Base-by-base conservation (phyloP, 2,888 invertebrate species). In the Stenoptilia bipunctidactyla region DNA sequence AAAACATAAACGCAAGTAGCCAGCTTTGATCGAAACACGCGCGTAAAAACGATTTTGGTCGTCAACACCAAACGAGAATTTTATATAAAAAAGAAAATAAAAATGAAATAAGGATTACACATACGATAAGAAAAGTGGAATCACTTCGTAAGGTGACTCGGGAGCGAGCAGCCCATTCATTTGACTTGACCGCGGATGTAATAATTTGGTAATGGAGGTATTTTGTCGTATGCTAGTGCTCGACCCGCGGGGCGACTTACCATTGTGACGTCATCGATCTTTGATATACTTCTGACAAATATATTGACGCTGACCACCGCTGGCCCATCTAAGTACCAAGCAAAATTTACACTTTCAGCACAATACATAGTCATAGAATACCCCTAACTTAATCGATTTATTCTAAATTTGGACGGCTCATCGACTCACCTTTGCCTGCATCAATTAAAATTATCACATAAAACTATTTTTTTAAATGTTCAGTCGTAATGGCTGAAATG, bases 211-310 rank as follows among this genome's bases (percentile, higher is more conserved):
- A 58, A 61, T 59, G 66, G 66, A 59, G 70, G 56, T 61, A 70
- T 56, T 61, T 62, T 9, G 13, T 2, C 8, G 6, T 30, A 2
- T 4, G 1, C 2, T n/a, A 12, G 67, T 65, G 71, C 67, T 64
- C 66, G 62, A 66, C 62, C 65, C 62, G 61, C 56, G 59, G 58
- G 70, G 62, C 70, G 82, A 94, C 95, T 95, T 93, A 97, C 97
- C 97, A 97, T 97, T 68, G 95, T 96, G 86, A 97, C 96, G 89
- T 97, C 97, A 92, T 97, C 96, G 88, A 97, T 97, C 90, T 96
- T 96, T 88, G 96, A 95, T 89, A 97, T 95, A 93, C 96, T 97
- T 90, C 97, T 89, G 87, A 97, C 93, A 92, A 94, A 95, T 88
- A 97, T 95, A 93, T 97, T 97, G 90, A 97, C 96, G 88, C 90